A percentile compares a stretch with the other conserved stretches of the same genome.
phyloP scores from a whole-genome alignment of 1,140 invertebrate species.

The Popillia japonica region DNA sequence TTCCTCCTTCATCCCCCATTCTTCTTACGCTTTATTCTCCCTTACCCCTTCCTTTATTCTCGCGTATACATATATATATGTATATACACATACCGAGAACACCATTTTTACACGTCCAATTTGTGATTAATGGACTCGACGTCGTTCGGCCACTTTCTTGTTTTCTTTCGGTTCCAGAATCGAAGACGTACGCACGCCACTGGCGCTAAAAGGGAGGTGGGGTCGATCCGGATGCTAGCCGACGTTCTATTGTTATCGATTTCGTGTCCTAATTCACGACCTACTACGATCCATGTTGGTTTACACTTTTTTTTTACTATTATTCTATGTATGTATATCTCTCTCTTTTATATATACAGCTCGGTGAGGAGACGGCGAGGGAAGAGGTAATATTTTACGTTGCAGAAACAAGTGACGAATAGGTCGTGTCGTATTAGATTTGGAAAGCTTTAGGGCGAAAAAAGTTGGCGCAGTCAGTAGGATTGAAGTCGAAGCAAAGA shows the following conservation, averaged over 20 bases:
- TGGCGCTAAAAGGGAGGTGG: neutral
- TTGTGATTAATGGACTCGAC: slow-evolving; percentile 9
- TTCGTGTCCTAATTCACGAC: neutral
- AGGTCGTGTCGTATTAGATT: too few species aligned
- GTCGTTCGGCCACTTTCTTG: neutral
- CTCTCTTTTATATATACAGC: too few species aligned
- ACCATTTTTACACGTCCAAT: neutral
- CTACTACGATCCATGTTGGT: neutral
- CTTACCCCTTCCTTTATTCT: neutral
- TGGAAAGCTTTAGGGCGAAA: too few species aligned
- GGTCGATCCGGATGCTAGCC: neutral
- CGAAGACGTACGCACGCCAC: slow-evolving; percentile 2
- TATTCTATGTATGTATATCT: too few species aligned
- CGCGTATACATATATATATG: too few species aligned
- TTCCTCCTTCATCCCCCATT: neutral
- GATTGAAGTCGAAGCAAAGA: too few species aligned
- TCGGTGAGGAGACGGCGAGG: too few species aligned
- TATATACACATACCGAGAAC: neutral
- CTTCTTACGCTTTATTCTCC: neutral
- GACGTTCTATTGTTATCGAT: slow-evolving; percentile 9
- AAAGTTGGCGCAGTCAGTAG: too few species aligned
- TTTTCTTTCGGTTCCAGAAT: neutral
- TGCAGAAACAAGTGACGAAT: too few species aligned
- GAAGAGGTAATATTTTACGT: too few species aligned
- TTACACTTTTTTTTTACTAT: neutral